Conservation (phyloP, 2,113 vertebrate species). For the Heterotilapia buettikoferi region DNA sequence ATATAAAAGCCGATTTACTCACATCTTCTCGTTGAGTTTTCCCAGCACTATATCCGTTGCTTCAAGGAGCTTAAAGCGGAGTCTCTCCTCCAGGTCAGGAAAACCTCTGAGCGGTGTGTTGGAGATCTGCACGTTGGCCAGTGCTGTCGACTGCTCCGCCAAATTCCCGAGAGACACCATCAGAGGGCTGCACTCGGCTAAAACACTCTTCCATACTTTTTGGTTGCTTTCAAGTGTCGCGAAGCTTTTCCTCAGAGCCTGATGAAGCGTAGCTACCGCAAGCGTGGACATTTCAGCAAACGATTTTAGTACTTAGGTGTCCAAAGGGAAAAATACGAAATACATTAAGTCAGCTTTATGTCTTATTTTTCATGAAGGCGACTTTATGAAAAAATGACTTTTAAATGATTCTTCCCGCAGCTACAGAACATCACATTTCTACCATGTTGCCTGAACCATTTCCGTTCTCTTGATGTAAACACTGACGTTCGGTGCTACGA, state of each 20-base stretch:
- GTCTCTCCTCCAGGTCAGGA: conserved; percentile 66
- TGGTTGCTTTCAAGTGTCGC: conserved; percentile 57
- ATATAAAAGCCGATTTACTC: conserved; percentile 32
- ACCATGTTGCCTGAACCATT: conserved; percentile 2
- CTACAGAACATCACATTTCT: neutral
- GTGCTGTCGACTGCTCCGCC: conserved; percentile 75
- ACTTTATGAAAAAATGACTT: neutral
- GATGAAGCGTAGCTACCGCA: conserved; percentile 34
- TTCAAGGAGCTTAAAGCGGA: conserved; percentile 73
- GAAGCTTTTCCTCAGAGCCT: conserved; percentile 73
- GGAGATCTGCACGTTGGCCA: conserved; percentile 56
- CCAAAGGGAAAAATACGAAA: neutral
- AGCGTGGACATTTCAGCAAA: conserved; percentile 47
- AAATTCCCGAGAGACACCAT: conserved; percentile 77
- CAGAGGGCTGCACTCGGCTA: conserved; percentile 68
- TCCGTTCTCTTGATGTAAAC: conserved; percentile 37
- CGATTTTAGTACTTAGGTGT: neutral
- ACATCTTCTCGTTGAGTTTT: conserved; percentile 75
- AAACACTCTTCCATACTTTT: conserved; percentile 54
- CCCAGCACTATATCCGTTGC: conserved; percentile 72
- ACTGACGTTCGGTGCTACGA: neutral
- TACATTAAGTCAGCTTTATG: neutral
- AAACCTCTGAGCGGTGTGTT: conserved; percentile 70
- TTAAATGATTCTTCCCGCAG: no score
- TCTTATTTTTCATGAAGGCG: neutral